Evolutionary conservation across 2,797 vertebrate species (phyloP).

Genomic region (Pogoniulus pusillus): DNA sequence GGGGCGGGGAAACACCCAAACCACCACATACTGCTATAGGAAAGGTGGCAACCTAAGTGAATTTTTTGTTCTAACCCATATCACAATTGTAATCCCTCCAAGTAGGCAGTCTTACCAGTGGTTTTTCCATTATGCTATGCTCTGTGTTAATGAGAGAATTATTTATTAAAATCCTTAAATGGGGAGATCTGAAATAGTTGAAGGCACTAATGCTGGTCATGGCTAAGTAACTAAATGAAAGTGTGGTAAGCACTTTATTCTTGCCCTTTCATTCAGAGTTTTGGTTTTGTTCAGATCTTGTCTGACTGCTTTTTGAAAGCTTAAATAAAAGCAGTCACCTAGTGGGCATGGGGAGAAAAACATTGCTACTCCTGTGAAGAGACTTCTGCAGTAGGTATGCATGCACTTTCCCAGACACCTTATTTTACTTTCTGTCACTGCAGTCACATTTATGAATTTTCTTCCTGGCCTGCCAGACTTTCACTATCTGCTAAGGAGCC

Average conservation of each 20-base stretch:
- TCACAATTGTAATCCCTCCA: neutral
- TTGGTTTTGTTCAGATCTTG: neutral
- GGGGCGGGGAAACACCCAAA: too few species aligned
- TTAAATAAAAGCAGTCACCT: neutral
- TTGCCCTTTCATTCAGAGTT: neutral
- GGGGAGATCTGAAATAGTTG: neutral
- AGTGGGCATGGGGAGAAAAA: neutral
- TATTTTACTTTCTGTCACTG: neutral
- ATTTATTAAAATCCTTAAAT: neutral
- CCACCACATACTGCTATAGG: too few species aligned
- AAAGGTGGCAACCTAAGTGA: neutral
- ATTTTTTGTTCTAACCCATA: neutral
- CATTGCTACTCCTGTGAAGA: neutral
- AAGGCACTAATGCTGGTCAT: neutral
- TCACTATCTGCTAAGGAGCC: slow-evolving; percentile 2
- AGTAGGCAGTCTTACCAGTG: neutral
- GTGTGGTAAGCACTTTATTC: neutral
- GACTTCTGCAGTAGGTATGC: neutral
- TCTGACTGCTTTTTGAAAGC: neutral
- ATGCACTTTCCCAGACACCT: neutral
- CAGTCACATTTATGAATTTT: neutral
- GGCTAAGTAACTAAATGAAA: neutral
- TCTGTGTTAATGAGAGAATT: neutral
- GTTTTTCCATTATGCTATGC: neutral
- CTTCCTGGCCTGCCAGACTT: slow-evolving; percentile 20